Evolutionary conservation across 2,888 invertebrate species (phyloP), one percentile per base, ranked within the genome.

Genomic region (Unio delphinus): DNA sequence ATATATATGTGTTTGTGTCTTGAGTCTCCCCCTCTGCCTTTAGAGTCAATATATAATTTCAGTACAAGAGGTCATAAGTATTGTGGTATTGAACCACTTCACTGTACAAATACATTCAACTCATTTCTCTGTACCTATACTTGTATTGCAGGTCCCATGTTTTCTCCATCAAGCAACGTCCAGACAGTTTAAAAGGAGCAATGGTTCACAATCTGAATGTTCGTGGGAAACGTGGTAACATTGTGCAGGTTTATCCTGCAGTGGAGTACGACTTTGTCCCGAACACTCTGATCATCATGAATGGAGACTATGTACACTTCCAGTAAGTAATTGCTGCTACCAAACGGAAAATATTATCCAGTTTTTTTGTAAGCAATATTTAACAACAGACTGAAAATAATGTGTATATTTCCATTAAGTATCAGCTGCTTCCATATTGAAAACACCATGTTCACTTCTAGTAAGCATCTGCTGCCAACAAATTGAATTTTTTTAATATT

Each of bases 231-330:
- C 73, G 90, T 30, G 90, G 90, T 56, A 90, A 90, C 74, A 90
- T 90, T 67, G 89, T 90, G 7, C 89, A 90, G 78, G 89, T 89
- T 26, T 90, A 88, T 73, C 90, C 90, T 8, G 84, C 86, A 11
- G 89, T 90, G 54, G 90, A 90, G 77, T 90, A 90, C 71, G 90
- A 90, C 80, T 89, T 87, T 83, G 86, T 88, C 17, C 90, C 90
- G 8, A 89, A 89, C 75, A 82, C 79, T 7, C 74, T 89, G 59
- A 83, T 86, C 69, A 68, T 86, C 56, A 68, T 78, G n/a, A 65
- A 64, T 17, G 83, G 79, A 45, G 85, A 88, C 55, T 85, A 79
- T 73, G 78, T 90, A 2, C 90, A 90, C 70, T 81, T 89, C 60
- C 90, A 90, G 89, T 90, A 79, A 84, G 87, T 82, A 23, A 64